A percentile compares a stretch with the other conserved stretches of the same genome.
These are phyloP conservation scores for Orthonyx spaldingii DNA, from an alignment of 2,113 vertebrate species.

Conservation along the genomic window DNA sequence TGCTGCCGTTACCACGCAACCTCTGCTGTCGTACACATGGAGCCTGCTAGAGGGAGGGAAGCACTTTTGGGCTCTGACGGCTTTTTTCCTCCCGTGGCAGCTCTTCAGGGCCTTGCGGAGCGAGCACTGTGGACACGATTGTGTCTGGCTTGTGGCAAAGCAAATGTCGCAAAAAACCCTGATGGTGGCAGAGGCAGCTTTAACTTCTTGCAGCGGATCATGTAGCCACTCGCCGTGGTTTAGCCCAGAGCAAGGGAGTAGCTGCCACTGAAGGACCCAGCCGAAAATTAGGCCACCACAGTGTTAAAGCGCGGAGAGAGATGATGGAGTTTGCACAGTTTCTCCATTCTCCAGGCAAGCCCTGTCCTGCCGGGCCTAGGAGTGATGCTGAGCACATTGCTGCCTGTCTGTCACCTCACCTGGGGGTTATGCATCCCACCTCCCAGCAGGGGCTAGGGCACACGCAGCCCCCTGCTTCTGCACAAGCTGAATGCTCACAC, in stretches of 20 bases:
- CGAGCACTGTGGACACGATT: fast-evolving
- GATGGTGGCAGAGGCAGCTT: background rate
- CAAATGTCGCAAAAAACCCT: background rate
- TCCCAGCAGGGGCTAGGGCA: background rate
- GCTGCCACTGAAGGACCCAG: background rate
- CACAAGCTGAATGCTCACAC: background rate
- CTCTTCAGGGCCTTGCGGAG: background rate
- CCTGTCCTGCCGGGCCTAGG: background rate
- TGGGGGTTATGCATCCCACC: background rate
- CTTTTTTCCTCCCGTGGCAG: background rate
- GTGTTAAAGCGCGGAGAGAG: background rate
- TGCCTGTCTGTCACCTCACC: background rate
- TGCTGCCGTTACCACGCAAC: constrained; percentile 28
- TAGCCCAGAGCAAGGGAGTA: background rate
- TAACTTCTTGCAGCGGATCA: background rate
- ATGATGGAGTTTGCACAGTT: background rate
- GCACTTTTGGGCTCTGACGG: background rate
- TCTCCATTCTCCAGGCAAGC: background rate
- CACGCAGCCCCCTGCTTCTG: background rate
- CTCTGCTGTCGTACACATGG: constrained; percentile 2
- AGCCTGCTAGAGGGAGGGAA: constrained; percentile 37
- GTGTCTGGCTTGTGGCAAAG: background rate
- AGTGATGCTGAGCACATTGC: background rate
- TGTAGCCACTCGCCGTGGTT: background rate
- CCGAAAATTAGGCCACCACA: background rate